Evolutionary conservation across 2,888 invertebrate species (phyloP).

Genomic region (Patella caerulea): DNA sequence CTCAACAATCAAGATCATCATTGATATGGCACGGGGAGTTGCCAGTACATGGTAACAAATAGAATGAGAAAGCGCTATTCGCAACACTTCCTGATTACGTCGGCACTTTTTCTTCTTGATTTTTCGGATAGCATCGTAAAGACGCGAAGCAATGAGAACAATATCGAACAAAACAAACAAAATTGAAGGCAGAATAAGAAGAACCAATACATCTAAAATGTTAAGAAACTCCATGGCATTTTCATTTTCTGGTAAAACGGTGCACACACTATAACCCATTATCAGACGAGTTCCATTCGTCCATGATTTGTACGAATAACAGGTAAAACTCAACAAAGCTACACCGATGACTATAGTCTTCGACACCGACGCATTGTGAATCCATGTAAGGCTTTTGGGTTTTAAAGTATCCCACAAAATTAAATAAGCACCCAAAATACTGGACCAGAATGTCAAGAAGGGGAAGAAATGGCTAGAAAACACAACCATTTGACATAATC

Average conservation of each 20-base stretch:
- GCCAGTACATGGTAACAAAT: conserved; percentile 48
- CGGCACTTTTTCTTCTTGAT: conserved; percentile 24
- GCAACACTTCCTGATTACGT: conserved; percentile 42
- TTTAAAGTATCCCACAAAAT: conserved; percentile 41
- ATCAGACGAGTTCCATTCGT: conserved; percentile 45
- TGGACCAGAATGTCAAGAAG: conserved; percentile 50
- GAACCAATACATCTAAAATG: conserved; percentile 47
- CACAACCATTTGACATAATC: conserved; percentile 53
- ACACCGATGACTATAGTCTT: conserved; percentile 41
- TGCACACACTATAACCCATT: conserved; percentile 41
- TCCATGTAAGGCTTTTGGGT: conserved; percentile 34
- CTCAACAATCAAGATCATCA: conserved; percentile 39
- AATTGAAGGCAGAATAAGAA: conserved; percentile 48
- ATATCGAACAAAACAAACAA: conserved; percentile 45
- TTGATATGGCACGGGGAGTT: conserved; percentile 50
- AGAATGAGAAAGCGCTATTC: conserved; percentile 43
- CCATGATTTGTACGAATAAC: conserved; percentile 58
- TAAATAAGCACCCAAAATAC: conserved; percentile 42
- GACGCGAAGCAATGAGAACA: conserved; percentile 26
- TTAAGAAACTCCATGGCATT: conserved; percentile 48
- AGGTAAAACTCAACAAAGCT: conserved; percentile 47
- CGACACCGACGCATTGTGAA: conserved; percentile 44
- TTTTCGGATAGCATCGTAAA: conserved; percentile 14
- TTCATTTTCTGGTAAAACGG: conserved; percentile 50
- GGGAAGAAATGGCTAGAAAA: conserved; percentile 57